A percentile compares a stretch with the other conserved stretches of the same genome.
phyloP scores from a whole-genome alignment of 1,140 invertebrate species.

The Lasioglossum baleicum region DNA sequence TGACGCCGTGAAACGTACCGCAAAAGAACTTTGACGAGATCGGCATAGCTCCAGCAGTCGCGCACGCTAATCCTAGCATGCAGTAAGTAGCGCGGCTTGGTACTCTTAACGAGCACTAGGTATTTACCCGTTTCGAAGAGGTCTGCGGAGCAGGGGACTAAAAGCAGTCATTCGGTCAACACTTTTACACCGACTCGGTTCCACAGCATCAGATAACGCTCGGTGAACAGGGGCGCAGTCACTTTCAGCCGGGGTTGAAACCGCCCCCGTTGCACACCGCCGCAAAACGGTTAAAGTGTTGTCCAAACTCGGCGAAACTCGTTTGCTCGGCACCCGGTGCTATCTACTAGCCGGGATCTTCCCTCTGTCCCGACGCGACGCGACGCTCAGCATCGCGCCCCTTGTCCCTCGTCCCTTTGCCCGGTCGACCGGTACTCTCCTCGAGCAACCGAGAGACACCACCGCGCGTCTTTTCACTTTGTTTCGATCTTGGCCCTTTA shows the following conservation, averaged over 20 bases:
- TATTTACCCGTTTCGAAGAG: conserved; percentile 39
- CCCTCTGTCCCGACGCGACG: conserved; percentile 33
- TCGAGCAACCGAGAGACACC: conserved; percentile 26
- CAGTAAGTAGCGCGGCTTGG: conserved; percentile 25
- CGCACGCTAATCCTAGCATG: conserved; percentile 21
- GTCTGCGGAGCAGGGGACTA: conserved; percentile 19
- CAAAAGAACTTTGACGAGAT: conserved; percentile 25
- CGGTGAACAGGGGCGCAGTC: conserved; percentile 41
- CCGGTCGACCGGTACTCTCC: not conserved
- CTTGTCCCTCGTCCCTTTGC: conserved; percentile 40
- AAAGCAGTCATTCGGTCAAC: conserved; percentile 48
- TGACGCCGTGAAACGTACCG: not conserved
- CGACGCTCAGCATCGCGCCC: not conserved
- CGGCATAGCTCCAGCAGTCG: not conserved
- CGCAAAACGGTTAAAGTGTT: conserved; percentile 63
- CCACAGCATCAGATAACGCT: conserved; percentile 57
- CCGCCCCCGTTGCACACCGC: conserved; percentile 11
- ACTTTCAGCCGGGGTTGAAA: conserved; percentile 47
- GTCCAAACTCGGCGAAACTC: conserved; percentile 63
- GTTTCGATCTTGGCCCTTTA: conserved; percentile 25
- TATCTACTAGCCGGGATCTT: conserved; percentile 58
- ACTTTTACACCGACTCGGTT: conserved; percentile 50
- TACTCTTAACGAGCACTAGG: conserved; percentile 22
- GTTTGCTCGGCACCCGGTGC: conserved; percentile 58
- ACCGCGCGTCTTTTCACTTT: conserved; percentile 19